Conservation (phyloP, 2,113 vertebrate genomes). For the Crotalus horridus region DNA sequence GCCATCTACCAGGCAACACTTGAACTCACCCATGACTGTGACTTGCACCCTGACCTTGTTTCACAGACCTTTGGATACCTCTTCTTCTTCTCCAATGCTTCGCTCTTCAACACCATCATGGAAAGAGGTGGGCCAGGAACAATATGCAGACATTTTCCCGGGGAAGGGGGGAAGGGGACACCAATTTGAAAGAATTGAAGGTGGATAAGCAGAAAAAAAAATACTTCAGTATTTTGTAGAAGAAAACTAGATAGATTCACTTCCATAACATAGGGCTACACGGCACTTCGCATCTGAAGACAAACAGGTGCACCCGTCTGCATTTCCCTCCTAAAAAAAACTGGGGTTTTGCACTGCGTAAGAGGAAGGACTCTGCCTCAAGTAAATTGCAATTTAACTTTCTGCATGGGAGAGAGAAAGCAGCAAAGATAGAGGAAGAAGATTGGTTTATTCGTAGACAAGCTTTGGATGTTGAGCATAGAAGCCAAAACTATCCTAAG, state of each 20-base stretch:
- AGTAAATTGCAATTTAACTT: not conserved
- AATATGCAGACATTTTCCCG: not conserved
- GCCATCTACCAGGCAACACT: slow-evolving; percentile 85
- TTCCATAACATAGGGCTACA: not conserved
- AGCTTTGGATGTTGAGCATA: not conserved
- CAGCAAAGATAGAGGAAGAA: not conserved
- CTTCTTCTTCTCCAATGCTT: slow-evolving; percentile 94
- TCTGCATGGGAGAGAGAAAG: not conserved
- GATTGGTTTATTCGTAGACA: not conserved
- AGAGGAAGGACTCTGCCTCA: not conserved
- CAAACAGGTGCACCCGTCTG: not conserved
- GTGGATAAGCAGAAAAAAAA: not conserved
- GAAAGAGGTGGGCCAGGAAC: slow-evolving; percentile 78
- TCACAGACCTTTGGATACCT: slow-evolving; percentile 93
- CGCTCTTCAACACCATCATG: slow-evolving; percentile 89
- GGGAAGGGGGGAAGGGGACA: not conserved
- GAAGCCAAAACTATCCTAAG: not conserved
- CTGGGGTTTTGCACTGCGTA: not conserved
- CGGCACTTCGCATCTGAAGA: not conserved
- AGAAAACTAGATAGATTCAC: not conserved
- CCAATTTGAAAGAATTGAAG: not conserved
- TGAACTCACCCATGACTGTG: slow-evolving; percentile 79
- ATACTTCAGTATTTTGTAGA: not conserved
- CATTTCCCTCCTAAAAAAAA: not conserved
- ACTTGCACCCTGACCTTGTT: slow-evolving; percentile 85